phyloP scores from a whole-genome alignment of 2,797 vertebrate species.

The Graptemys geographica region DNA sequence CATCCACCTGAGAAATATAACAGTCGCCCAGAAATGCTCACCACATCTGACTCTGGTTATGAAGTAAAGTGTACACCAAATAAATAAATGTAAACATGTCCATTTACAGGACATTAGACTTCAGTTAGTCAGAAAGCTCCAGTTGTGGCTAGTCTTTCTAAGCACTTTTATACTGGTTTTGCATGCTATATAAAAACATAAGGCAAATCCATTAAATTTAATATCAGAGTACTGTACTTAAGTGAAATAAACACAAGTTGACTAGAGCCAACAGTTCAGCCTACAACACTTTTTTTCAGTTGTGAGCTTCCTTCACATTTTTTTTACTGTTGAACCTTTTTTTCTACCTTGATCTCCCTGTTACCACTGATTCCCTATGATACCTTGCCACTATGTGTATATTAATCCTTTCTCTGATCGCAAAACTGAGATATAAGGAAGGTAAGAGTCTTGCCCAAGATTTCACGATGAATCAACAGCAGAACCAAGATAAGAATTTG shows the following conservation, averaged over 20 bases:
- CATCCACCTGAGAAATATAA: neutral
- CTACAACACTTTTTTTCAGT: neutral
- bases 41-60: neutral
- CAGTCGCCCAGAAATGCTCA: neutral
- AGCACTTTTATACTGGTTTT: accelerated
- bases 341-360: neutral
- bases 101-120: neutral
- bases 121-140: neutral
- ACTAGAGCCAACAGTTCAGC: neutral
- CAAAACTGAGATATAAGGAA: neutral
- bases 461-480: neutral
- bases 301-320: neutral
- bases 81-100: neutral
- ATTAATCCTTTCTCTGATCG: neutral
- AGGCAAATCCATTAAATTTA: neutral
- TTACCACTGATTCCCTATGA: neutral
- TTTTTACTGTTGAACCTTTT: neutral
- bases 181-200: neutral
- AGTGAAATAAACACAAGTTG: neutral
- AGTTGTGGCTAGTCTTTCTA: neutral
- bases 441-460: neutral
- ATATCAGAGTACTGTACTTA: neutral
- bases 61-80: neutral
- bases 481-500: neutral
- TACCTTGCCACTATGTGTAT: neutral